These are phyloP conservation scores for Azorinus chamasolen DNA, from an alignment of 2,888 invertebrate genomes.

Conservation along the genomic window DNA sequence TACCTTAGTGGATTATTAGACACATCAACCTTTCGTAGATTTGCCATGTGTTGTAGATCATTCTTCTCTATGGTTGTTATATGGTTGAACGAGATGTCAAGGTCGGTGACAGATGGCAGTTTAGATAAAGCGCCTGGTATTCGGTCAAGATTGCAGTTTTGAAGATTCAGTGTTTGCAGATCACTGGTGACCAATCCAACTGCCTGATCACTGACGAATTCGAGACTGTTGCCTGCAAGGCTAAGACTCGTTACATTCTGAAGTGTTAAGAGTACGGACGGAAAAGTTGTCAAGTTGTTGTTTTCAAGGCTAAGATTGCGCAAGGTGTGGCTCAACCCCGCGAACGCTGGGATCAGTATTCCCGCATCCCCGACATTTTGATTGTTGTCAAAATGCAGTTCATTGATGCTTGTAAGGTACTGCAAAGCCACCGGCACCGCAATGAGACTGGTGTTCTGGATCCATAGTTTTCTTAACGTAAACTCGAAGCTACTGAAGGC, in stretches of 20 bases:
- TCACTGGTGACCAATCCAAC: conserved; percentile 43
- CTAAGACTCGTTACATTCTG: conserved; percentile 44
- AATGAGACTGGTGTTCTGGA: conserved; percentile 55
- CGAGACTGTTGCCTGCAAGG: conserved; percentile 58
- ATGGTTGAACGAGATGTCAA: conserved; percentile 63
- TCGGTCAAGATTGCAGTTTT: conserved; percentile 59
- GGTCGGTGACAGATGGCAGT: conserved; percentile 31
- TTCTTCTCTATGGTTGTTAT: conserved; percentile 67
- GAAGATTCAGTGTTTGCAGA: conserved; percentile 56
- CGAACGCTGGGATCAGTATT: conserved; percentile 65
- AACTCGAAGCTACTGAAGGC: conserved; percentile 66
- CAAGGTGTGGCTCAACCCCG: conserved; percentile 36
- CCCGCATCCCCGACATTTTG: conserved; percentile 56
- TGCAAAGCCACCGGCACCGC: conserved; percentile 61
- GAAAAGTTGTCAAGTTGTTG: conserved; percentile 60
- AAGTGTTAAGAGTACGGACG: conserved; percentile 59
- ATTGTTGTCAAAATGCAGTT: conserved; percentile 69
- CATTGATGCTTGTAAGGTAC: conserved; percentile 35
- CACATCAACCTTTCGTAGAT: conserved; percentile 36
- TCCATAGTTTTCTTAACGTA: conserved; percentile 52
- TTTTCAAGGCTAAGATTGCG: conserved; percentile 59
- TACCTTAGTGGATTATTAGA: conserved; percentile 62
- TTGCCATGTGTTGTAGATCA: conserved; percentile 51
- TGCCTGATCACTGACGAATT: conserved; percentile 67
- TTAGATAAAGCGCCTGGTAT: conserved; percentile 65